Evolutionary conservation across 2,888 invertebrate species (phyloP), one percentile per base, ranked within the genome.

Genomic region (Pachycephus smyrnensis): DNA sequence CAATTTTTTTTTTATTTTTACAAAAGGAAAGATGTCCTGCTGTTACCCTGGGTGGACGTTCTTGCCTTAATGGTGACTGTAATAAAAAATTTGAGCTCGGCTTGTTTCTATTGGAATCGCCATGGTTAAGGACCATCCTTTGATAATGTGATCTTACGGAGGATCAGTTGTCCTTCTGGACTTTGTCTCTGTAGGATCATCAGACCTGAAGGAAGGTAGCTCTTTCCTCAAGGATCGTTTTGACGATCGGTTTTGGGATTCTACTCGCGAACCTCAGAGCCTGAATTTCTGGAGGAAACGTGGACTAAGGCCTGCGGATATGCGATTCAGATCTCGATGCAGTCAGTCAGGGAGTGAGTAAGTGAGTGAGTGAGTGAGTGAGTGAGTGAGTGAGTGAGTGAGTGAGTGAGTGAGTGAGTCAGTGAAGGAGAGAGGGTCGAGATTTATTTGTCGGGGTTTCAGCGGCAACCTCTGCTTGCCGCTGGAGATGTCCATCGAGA

Each of bases 401-500:
- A 35, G 75, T 11, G 55, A 76, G 76, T 73, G 75, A 74, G 77
- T 80, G 77, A 71, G 78, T 75, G 78, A 76, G 81, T 78, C 80
- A 83, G 82, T 81, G 79, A 84, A 55, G 82, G 78, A 81, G 75
- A 79, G 82, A 83, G 82, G 82, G 82, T 77, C 80, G 84, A 86
- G 87, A 88, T 89, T 88, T 90, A 87, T 90, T 88, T 88, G 86
- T 86, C 87, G 84, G 88, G 82, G 77, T 80, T 78, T 81, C 79
- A 86, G 84, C 82, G 81, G 82, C 82, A 84, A 83, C 81, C 82
- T 82, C 82, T 79, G 83, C 80, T 81, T 80, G 84, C 81, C 79
- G 82, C 84, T 79, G 76, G 77, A 89, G 91, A 91, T 91, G 89
- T 86, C 88, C 87, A 84, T 83, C 76, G 78, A 87, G 91, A 91